These are phyloP conservation scores for Atta cephalotes DNA, from an alignment of 1,140 invertebrate genomes.

Conservation along the genomic window DNA sequence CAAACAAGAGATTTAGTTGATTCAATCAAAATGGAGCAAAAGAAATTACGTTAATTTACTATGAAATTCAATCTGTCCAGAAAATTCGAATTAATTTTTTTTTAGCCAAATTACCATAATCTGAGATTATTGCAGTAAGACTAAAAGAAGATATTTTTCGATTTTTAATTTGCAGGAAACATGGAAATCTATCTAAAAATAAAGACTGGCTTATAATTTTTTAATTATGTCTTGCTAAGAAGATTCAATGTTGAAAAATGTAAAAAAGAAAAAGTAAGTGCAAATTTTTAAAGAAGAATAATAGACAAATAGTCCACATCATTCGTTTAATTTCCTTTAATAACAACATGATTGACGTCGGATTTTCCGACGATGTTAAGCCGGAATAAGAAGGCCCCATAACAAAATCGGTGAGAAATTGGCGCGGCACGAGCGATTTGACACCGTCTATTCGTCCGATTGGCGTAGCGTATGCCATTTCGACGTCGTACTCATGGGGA, in stretches of 20 bases:
- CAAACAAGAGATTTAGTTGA: too few species aligned
- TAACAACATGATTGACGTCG: background rate
- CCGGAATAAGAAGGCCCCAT: background rate
- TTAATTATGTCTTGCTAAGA: background rate
- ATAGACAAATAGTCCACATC: background rate
- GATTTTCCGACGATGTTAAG: background rate
- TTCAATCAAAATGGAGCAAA: too few species aligned
- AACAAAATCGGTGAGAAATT: slow-evolving; percentile 70
- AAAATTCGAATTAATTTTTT: too few species aligned
- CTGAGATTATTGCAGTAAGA: background rate
- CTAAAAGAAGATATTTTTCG: background rate
- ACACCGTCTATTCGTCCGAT: slow-evolving; percentile 73
- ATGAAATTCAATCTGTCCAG: too few species aligned
- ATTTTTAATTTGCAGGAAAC: background rate
- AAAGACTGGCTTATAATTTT: background rate
- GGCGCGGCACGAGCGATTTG: slow-evolving; percentile 70
- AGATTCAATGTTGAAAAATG: background rate
- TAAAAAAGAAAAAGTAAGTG: background rate
- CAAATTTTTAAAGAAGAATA: background rate
- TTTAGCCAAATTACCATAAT: too few species aligned
- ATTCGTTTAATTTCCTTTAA: background rate
- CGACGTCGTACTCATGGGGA: slow-evolving; percentile 62
- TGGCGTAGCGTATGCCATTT: slow-evolving; percentile 73
- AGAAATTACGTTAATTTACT: too few species aligned
- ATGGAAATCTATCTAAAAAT: background rate